These are phyloP conservation scores for Eubucco bourcierii DNA, from an alignment of 2,113 vertebrate species.

Conservation along the genomic window DNA sequence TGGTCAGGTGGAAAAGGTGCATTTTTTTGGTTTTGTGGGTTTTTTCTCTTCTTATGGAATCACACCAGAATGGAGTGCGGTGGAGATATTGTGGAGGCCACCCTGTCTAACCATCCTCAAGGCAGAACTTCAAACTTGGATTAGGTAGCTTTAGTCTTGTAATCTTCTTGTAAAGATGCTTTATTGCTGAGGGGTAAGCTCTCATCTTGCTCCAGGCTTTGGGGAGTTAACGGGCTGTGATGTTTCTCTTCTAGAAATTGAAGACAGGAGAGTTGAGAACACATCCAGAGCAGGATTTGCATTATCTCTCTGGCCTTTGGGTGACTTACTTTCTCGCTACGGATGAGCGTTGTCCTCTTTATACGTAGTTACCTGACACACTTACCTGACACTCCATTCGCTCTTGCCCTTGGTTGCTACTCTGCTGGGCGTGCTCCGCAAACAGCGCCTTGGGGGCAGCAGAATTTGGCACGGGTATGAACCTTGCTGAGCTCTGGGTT, in stretches of 20 bases:
- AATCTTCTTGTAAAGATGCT: not conserved
- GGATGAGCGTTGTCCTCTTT: not conserved
- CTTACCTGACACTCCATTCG: not conserved
- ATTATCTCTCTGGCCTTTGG: constrained; percentile 40
- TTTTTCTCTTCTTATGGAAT: not conserved
- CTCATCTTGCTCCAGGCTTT: not conserved
- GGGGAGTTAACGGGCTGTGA: not conserved
- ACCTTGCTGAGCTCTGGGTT: not conserved
- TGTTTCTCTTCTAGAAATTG: not conserved
- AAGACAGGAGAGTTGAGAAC: not conserved
- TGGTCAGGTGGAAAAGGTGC: fast-evolving
- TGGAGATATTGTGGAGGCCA: not conserved
- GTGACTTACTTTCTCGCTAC: constrained; percentile 20
- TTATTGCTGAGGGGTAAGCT: not conserved
- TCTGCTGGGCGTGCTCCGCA: not conserved
- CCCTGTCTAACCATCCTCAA: not conserved
- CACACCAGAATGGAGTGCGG: not conserved
- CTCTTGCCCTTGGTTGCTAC: not conserved
- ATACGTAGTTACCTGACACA: not conserved
- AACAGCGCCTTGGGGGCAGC: not conserved
- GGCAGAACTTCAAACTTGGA: not conserved
- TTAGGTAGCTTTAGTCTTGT: not conserved
- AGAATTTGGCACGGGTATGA: not conserved
- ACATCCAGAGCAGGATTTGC: not conserved
- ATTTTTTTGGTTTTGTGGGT: not conserved